These are phyloP conservation scores for Oxyura jamaicensis DNA, from an alignment of 2,113 vertebrate species.

Conservation along the genomic window DNA sequence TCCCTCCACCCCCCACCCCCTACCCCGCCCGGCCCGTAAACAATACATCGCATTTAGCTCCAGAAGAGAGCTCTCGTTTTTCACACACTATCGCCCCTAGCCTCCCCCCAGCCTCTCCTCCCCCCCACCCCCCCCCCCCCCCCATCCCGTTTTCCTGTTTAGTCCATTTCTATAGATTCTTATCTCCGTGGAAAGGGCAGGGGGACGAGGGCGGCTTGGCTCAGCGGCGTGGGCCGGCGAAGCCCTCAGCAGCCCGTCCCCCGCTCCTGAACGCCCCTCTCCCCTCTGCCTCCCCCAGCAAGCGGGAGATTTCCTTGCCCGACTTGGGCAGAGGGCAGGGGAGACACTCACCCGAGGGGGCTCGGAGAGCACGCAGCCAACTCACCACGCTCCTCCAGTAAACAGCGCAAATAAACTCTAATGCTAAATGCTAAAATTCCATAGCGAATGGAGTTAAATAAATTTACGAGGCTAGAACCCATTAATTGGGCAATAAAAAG, in stretches of 20 bases:
- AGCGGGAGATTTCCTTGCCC: background rate
- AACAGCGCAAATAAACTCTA: constrained; percentile 52
- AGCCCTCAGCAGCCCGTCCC: background rate
- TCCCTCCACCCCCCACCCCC: background rate
- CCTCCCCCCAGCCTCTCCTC: background rate
- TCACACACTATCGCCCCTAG: background rate
- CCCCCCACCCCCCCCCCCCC: too few relatives aligned
- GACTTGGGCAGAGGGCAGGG: constrained; percentile 15
- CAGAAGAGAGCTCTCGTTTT: background rate
- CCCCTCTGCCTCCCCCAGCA: constrained; percentile 11
- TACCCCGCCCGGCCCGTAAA: constrained; percentile 6
- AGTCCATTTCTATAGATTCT: constrained; percentile 46
- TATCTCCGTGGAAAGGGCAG: constrained; percentile 39
- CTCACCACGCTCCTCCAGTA: constrained; percentile 29
- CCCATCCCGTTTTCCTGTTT: constrained; percentile 36
- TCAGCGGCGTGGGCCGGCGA: background rate
- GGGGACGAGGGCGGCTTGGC: background rate
- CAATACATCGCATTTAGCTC: constrained; percentile 41
- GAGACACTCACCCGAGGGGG: constrained; percentile 27
- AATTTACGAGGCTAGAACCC: constrained; percentile 84
- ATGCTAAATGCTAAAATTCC: constrained; percentile 76
- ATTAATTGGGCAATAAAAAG: constrained; percentile 91
- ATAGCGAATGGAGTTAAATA: constrained; percentile 81
- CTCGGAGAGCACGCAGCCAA: background rate
- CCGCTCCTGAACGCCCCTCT: background rate